Base-by-base conservation (phyloP, 1,140 invertebrate species). In the Drosophila obscura region DNA sequence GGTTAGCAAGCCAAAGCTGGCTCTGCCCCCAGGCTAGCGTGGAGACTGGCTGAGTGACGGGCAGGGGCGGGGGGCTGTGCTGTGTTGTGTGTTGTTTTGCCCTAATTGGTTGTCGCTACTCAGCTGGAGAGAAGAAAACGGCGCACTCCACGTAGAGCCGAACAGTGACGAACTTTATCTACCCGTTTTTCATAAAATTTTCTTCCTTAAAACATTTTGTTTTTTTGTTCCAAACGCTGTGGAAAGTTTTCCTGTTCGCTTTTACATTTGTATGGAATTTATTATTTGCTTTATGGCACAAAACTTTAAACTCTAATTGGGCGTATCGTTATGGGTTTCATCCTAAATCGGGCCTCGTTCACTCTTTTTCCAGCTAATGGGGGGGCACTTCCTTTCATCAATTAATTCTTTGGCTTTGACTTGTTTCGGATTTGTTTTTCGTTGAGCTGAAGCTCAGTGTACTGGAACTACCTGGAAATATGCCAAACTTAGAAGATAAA, bases 101-200 rank as follows among this genome's bases (percentile, higher is more conserved):
- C 72, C 72, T 74, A 66, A 74, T 74, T 74, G 72, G 72, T 75
- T 74, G 61, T 49, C 71, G 72, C 72, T 74, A 57, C 72, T 53
- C 41, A 74, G 8, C 35, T 39, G 35, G 11, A 39, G 35, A 13
- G 35, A 39, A 39, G 35, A 39, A 39, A 39, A 39, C 11, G 35
- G 35, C 35, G 26, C 4, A 24, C 22, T 24, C 3, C 4, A 24
- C 22, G 22, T 24, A 24, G 0, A 6, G 6, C 26, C 26, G 35
- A 39, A 39, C 35, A 39, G 60, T 43, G 43, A 48, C 35, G 46
- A 74, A 74, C 71, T 74, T 74, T 74, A 73, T 74, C 69, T 74
- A 74, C 53, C 61, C 50, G 59, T 64, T 73, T 35, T 73, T 50
- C 68, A 49, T 74, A 68, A 51, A 67, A 44, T 68, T 22, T 56